Conservation (phyloP, 2,888 invertebrate species). For the Monochamus alternatus region DNA sequence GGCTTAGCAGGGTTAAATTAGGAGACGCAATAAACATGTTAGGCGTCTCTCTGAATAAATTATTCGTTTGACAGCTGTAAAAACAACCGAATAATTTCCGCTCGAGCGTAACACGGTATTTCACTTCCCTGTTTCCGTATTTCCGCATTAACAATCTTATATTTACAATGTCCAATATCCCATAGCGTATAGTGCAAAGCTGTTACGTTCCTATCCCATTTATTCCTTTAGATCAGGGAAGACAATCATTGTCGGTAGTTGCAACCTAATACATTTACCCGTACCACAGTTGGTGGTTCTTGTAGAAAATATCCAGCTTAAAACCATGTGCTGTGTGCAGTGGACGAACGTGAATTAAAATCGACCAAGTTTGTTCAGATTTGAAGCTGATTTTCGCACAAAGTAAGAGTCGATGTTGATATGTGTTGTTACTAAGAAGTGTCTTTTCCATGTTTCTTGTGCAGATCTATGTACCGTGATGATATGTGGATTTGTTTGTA, state of each 20-base stretch:
- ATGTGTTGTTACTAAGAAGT: conserved; percentile 36
- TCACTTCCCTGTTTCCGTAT: no score
- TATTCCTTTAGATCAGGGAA: background rate
- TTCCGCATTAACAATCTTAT: no score
- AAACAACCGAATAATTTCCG: no score
- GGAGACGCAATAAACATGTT: no score
- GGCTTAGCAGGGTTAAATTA: no score
- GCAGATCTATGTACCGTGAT: conserved; percentile 40
- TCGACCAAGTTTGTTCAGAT: conserved; percentile 23
- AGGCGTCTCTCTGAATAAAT: no score
- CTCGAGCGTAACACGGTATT: no score
- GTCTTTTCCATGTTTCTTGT: conserved; percentile 38
- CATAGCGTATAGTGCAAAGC: no score
- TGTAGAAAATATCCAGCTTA: conserved; percentile 10
- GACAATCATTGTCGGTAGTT: conserved; percentile 12
- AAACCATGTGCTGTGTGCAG: conserved; percentile 15
- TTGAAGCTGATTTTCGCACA: conserved; percentile 29
- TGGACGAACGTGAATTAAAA: conserved; percentile 20
- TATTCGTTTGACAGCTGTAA: no score
- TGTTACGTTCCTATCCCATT: no score
- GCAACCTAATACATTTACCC: background rate
- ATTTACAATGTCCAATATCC: no score
- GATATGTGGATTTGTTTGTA: conserved; percentile 41
- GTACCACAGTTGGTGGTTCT: conserved; percentile 4
- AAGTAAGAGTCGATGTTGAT: conserved; percentile 34